Evolutionary conservation across 2,113 vertebrate genomes (phyloP).

Genomic region (Acrocephalus arundinaceus): DNA sequence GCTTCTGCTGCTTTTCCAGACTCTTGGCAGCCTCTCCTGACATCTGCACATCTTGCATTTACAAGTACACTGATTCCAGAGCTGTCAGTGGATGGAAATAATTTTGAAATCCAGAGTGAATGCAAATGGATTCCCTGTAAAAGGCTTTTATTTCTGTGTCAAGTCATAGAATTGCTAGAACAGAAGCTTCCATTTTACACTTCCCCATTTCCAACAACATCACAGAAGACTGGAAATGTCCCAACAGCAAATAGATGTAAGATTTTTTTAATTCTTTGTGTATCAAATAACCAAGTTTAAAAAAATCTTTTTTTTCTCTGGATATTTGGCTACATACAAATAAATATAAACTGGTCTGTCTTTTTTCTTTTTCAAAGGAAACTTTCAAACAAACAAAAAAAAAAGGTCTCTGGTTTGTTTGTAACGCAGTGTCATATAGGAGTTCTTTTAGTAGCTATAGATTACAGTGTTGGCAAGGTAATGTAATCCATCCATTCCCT

Average conservation of each 20-base stretch:
- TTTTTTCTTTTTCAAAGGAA: neutral
- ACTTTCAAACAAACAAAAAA: neutral
- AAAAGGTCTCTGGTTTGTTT: neutral
- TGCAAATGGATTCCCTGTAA: slow-evolving; percentile 54
- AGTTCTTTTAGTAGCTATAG: neutral
- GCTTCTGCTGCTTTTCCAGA: slow-evolving; percentile 36
- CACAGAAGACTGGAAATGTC: slow-evolving; percentile 18
- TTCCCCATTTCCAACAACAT: neutral
- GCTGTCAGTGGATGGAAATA: slow-evolving; percentile 57
- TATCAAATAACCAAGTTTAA: neutral
- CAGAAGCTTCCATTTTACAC: slow-evolving; percentile 51
- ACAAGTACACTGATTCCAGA: slow-evolving; percentile 53
- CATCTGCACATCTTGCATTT: slow-evolving; percentile 45
- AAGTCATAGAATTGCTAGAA: slow-evolving; percentile 23
- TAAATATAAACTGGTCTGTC: neutral
- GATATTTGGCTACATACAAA: neutral
- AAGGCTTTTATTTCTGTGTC: slow-evolving; percentile 42
- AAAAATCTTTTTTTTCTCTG: neutral
- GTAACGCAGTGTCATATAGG: neutral
- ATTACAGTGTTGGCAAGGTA: neutral
- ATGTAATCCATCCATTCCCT: neutral
- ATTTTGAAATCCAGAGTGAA: slow-evolving; percentile 56
- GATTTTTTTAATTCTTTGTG: neutral
- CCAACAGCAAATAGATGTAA: neutral
- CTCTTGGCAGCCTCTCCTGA: slow-evolving; percentile 45